Conservation (phyloP, 1,140 invertebrate genomes). For the Macrotrachela quadricornifera region DNA sequence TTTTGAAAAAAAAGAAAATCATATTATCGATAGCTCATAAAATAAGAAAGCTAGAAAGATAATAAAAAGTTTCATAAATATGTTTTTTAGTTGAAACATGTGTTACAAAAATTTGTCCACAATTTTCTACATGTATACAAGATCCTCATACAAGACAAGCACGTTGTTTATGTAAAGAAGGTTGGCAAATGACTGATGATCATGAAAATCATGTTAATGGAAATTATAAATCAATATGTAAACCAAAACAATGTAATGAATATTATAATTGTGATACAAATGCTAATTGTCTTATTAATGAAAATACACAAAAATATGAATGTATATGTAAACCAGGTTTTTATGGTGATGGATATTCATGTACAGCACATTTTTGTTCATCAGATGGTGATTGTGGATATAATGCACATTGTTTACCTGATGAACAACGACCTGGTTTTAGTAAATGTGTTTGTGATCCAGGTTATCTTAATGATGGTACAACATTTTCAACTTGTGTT, state of each 20-base stretch:
- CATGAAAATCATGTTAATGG: too few relatives aligned
- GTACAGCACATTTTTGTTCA: conserved; percentile 3
- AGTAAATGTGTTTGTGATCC: conserved; percentile 4
- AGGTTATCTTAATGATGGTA: conserved; percentile 3
- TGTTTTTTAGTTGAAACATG: too few relatives aligned
- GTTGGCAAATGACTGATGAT: too few relatives aligned
- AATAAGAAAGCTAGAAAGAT: too few relatives aligned
- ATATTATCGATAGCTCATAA: too few relatives aligned
- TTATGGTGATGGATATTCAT: conserved; percentile 3
- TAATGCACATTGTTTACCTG: background rate
- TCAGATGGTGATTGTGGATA: background rate
- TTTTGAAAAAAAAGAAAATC: too few relatives aligned
- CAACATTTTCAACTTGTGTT: background rate
- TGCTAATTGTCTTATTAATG: background rate
- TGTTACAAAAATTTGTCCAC: too few relatives aligned
- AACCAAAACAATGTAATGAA: conserved; percentile 2
- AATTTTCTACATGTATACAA: too few relatives aligned
- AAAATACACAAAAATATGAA: background rate
- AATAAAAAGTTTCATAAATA: too few relatives aligned
- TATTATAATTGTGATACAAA: conserved; percentile 4
- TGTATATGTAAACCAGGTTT: conserved; percentile 5
- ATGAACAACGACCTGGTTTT: background rate
- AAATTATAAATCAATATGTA: background rate
- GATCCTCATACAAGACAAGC: too few relatives aligned
- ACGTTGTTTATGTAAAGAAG: too few relatives aligned